Evolutionary conservation across 2,797 vertebrate species (phyloP).

Genomic region (Sciurus vulgaris): DNA sequence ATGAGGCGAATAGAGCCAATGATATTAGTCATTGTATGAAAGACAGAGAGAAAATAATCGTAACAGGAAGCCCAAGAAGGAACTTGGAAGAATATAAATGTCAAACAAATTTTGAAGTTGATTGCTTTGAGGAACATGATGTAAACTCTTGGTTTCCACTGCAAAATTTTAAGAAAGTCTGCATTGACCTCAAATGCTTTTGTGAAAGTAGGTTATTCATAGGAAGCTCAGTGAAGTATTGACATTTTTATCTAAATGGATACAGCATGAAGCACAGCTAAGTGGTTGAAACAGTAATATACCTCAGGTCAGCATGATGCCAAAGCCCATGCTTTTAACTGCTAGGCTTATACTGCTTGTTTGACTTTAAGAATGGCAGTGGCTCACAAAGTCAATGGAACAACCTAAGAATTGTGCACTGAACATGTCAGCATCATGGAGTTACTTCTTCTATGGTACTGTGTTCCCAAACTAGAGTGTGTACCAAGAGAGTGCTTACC

Average conservation of each 20-base stretch:
- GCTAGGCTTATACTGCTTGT: neutral
- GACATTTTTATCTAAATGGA: neutral
- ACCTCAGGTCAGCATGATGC: neutral
- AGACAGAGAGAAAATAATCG: neutral
- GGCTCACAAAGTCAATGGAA: neutral
- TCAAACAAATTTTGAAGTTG: neutral
- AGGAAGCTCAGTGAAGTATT: neutral
- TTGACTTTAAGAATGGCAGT: neutral
- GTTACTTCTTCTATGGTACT: neutral
- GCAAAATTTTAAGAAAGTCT: conserved; percentile 9
- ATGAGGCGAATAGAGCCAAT: neutral
- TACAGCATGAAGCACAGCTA: neutral
- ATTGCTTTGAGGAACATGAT: neutral
- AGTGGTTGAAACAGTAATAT: neutral
- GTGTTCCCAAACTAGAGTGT: neutral
- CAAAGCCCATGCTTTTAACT: neutral
- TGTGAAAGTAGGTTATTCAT: conserved; percentile 35
- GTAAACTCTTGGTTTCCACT: neutral
- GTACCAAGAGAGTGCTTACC: neutral
- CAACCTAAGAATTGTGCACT: neutral
- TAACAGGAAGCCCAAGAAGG: neutral
- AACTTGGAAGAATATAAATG: conserved; percentile 16
- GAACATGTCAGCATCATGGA: neutral
- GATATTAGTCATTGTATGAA: neutral
- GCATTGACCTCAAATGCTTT: neutral